A percentile compares a stretch with the other conserved stretches of the same genome.
Conservation (phyloP, 2,113 vertebrate genomes). For the Neoarius graeffei region DNA sequence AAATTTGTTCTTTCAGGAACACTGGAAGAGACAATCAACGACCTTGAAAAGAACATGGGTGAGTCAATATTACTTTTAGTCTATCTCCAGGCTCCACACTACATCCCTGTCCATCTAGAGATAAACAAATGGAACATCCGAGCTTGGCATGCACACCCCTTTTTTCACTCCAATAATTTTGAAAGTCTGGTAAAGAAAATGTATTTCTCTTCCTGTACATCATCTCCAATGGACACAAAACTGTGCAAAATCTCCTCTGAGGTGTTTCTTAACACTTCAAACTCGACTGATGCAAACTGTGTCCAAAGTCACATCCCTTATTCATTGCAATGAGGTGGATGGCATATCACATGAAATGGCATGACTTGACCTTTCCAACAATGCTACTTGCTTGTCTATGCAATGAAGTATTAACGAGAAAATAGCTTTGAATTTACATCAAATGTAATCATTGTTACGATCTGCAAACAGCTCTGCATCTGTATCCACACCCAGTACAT, state of each 20-base stretch:
- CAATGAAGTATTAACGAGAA: too few species aligned
- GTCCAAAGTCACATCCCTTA: too few species aligned
- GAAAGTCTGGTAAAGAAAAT: neutral
- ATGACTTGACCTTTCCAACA: too few species aligned
- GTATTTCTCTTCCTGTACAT: neutral
- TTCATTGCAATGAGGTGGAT: too few species aligned
- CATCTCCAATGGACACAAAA: neutral
- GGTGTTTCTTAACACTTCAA: neutral
- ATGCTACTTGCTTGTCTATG: too few species aligned
- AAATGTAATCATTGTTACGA: too few species aligned
- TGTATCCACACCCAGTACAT: too few species aligned
- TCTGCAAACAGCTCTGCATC: too few species aligned
- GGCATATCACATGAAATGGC: too few species aligned
- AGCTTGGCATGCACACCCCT: neutral
- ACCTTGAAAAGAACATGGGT: constrained; percentile 19
- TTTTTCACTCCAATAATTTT: neutral
- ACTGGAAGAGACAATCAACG: constrained; percentile 33
- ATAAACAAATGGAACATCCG: constrained; percentile 33
- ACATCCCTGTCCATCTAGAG: constrained; percentile 12
- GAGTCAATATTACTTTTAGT: constrained; percentile 22
- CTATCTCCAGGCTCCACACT: neutral
- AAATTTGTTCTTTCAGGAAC: constrained; percentile 1
- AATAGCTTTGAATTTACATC: too few species aligned
- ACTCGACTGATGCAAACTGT: too few species aligned
- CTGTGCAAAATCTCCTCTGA: neutral